Conservation (phyloP, 2,113 vertebrate genomes). For the Epinephelus moara region DNA sequence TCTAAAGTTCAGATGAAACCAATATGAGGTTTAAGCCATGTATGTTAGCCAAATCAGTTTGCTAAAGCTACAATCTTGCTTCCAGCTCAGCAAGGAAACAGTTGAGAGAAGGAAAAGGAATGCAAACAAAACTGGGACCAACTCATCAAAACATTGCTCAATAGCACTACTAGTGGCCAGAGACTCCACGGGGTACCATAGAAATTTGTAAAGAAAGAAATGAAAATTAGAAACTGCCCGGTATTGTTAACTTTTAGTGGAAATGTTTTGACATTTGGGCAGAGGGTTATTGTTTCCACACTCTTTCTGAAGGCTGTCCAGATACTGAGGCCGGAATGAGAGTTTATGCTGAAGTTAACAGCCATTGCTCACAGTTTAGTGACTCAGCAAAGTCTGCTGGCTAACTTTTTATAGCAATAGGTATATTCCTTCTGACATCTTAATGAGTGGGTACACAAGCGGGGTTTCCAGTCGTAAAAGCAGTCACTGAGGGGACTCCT, state of each 20-base stretch:
- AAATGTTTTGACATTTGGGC: constrained; percentile 22
- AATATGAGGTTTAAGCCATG: not conserved
- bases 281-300: constrained; percentile 20
- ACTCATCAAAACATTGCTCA: not conserved
- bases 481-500: constrained; percentile 6
- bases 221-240: not conserved
- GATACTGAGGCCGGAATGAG: not conserved
- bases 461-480: constrained; percentile 67
- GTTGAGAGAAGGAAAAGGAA: not conserved
- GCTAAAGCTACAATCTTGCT: not conserved
- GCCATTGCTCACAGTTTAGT: constrained; percentile 34
- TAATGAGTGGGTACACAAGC: constrained; percentile 50
- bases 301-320: constrained; percentile 14
- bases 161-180: not conserved
- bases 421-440: constrained; percentile 61
- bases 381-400: constrained; percentile 60
- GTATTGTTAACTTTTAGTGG: constrained; percentile 2
- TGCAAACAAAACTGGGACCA: not conserved
- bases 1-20: not conserved
- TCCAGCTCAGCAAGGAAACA: not conserved
- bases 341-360: constrained; percentile 30
- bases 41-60: not conserved
- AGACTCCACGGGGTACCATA: not conserved
- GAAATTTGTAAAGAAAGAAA: not conserved
- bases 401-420: constrained; percentile 57